Percentiles rank a stretch among this genome's conserved stretches.
These are phyloP conservation scores for Trematomus bernacchii DNA, from an alignment of 2,797 vertebrate genomes.

Conservation along the genomic window DNA sequence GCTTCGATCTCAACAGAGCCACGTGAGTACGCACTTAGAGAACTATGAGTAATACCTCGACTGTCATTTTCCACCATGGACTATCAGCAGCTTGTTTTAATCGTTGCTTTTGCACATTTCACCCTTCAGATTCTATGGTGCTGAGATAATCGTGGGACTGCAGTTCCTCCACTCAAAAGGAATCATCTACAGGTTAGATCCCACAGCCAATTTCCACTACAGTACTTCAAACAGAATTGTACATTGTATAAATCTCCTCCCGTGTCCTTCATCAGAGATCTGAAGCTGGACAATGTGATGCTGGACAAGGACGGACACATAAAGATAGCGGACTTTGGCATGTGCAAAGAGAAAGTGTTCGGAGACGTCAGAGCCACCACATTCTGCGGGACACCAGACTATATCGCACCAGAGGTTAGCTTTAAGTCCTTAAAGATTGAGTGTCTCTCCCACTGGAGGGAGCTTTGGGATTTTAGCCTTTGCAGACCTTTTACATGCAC, in stretches of 20 bases:
- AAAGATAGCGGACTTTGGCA: slow-evolving; percentile 98
- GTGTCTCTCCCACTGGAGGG: too few relatives aligned
- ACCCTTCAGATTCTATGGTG: slow-evolving; percentile 91
- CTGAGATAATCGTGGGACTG: slow-evolving; percentile 94
- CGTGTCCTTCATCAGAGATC: slow-evolving; percentile 85
- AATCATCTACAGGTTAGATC: slow-evolving; percentile 94
- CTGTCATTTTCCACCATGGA: background rate
- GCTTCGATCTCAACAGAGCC: slow-evolving; percentile 93
- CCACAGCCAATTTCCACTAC: background rate
- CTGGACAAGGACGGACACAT: slow-evolving; percentile 95
- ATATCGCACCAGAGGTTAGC: slow-evolving; percentile 95
- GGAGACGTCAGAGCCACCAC: slow-evolving; percentile 91
- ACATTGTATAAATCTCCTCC: background rate
- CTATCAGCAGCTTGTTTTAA: slow-evolving; percentile 16
- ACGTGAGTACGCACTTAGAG: slow-evolving; percentile 84
- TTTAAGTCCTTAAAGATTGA: too few relatives aligned
- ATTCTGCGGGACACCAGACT: slow-evolving; percentile 98
- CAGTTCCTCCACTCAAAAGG: slow-evolving; percentile 96
- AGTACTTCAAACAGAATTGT: slow-evolving; percentile 4
- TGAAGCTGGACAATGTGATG: slow-evolving; percentile 99
- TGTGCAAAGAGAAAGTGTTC: slow-evolving; percentile 95
- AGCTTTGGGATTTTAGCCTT: too few relatives aligned
- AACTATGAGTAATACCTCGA: background rate
- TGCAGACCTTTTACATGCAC: too few relatives aligned
- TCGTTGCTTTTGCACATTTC: slow-evolving; percentile 32